Evolutionary conservation across 2,888 invertebrate species (phyloP).

Genomic region (Archips crataeganus): DNA sequence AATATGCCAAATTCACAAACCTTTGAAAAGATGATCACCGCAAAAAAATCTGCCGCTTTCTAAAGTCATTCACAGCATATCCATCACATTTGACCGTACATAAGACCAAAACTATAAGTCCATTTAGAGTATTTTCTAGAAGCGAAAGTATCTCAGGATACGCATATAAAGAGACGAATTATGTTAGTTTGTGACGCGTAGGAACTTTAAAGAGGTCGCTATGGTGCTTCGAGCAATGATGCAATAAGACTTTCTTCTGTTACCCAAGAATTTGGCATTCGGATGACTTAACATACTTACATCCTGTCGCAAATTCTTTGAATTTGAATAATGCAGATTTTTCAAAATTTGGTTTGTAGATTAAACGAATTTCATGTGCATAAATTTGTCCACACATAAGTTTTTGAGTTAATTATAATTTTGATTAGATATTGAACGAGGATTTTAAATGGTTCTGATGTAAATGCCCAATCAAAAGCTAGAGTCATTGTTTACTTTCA

Average conservation of each 20-base stretch:
- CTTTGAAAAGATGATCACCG: slow-evolving; percentile 15
- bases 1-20: slow-evolving; percentile 7
- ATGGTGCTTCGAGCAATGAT: slow-evolving; percentile 21
- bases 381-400: not conserved
- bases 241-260: slow-evolving; percentile 40
- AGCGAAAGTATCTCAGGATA: slow-evolving; percentile 31
- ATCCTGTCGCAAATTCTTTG: slow-evolving; percentile 22
- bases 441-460: not conserved
- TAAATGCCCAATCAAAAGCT: too few relatives aligned
- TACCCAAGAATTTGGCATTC: slow-evolving; percentile 36
- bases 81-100: slow-evolving; percentile 9
- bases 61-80: slow-evolving; percentile 20
- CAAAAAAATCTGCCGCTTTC: slow-evolving; percentile 33
- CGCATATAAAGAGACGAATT: slow-evolving; percentile 39
- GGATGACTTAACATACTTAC: slow-evolving; percentile 32
- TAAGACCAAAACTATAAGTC: slow-evolving; percentile 18
- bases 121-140: slow-evolving; percentile 10
- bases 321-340: slow-evolving; percentile 1
- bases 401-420: not conserved
- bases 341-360: slow-evolving; percentile 17
- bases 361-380: not conserved
- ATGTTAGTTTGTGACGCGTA: slow-evolving; percentile 33
- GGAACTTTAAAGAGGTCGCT: slow-evolving; percentile 38
- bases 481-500: too few relatives aligned
- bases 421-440: not conserved